These are phyloP conservation scores for Sebastes hubbsi DNA, from an alignment of 2,797 vertebrate genomes.

Conservation along the genomic window DNA sequence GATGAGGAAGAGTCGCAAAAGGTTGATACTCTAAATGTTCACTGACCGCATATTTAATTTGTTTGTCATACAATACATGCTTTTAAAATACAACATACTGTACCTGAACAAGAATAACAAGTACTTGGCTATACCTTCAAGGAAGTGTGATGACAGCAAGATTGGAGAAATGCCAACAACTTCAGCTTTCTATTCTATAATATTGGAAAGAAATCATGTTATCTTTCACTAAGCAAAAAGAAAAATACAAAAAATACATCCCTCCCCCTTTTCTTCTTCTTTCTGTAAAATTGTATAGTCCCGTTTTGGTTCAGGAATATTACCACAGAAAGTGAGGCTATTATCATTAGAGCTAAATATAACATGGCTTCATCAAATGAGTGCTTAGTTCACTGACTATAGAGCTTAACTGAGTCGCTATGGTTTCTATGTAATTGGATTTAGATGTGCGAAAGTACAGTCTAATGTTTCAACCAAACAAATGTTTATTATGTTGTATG, in stretches of 20 bases:
- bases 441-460: conserved; percentile 10
- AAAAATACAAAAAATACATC: neutral
- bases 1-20: neutral
- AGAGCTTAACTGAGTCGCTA: neutral
- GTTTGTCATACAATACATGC: neutral
- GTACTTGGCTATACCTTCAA: neutral
- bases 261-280: neutral
- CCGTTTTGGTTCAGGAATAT: neutral
- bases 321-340: neutral
- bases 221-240: neutral
- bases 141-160: neutral
- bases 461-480: conserved; percentile 15
- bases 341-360: neutral
- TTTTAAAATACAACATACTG: neutral
- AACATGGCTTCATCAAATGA: neutral
- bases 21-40: neutral
- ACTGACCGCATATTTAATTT: neutral
- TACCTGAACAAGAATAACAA: neutral
- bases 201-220: neutral
- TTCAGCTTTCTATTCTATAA: neutral
- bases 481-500: conserved; percentile 12
- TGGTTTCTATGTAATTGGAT: conserved; percentile 15
- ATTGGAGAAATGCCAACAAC: neutral
- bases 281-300: neutral
- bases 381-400: neutral